A percentile compares a stretch with the other conserved stretches of the same genome.
Conservation (phyloP, 2,797 vertebrate species). For the Phyllotis vaccarum region DNA sequence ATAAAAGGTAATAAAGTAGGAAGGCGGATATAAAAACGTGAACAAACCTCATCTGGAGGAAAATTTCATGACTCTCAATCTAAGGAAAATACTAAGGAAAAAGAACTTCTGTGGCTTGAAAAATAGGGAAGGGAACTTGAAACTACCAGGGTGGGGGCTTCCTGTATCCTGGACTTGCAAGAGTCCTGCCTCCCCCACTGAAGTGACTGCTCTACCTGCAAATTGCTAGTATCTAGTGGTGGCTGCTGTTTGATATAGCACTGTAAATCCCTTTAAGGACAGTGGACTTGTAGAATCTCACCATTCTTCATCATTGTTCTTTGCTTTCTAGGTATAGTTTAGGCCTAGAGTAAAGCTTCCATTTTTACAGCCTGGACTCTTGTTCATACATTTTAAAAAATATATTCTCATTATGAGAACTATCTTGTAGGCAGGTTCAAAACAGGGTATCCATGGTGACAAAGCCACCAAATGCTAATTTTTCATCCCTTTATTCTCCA, state of each 20-base stretch:
- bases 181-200: no score
- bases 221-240: constrained; percentile 83
- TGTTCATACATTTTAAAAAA: constrained; percentile 69
- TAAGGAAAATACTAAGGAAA: constrained; percentile 81
- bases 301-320: constrained; percentile 80
- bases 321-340: constrained; percentile 82
- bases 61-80: constrained; percentile 83
- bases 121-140: constrained; percentile 81
- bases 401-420: constrained; percentile 82
- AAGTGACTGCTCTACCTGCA: constrained; percentile 83
- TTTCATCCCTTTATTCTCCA: constrained; percentile 79
- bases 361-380: constrained; percentile 82
- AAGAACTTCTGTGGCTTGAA: constrained; percentile 80
- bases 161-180: constrained; percentile 78
- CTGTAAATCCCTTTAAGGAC: constrained; percentile 77
- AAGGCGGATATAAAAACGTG: constrained; percentile 87
- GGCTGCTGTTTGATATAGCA: constrained; percentile 87
- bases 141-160: constrained; percentile 19
- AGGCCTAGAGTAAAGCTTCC: constrained; percentile 79
- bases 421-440: constrained; percentile 72
- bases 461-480: constrained; percentile 69
- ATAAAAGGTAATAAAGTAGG: constrained; percentile 90
- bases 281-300: constrained; percentile 80
- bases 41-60: constrained; percentile 86
- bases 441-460: constrained; percentile 75